These are phyloP conservation scores for Eutrigla gurnardus DNA, from an alignment of 2,797 vertebrate genomes.

Conservation along the genomic window DNA sequence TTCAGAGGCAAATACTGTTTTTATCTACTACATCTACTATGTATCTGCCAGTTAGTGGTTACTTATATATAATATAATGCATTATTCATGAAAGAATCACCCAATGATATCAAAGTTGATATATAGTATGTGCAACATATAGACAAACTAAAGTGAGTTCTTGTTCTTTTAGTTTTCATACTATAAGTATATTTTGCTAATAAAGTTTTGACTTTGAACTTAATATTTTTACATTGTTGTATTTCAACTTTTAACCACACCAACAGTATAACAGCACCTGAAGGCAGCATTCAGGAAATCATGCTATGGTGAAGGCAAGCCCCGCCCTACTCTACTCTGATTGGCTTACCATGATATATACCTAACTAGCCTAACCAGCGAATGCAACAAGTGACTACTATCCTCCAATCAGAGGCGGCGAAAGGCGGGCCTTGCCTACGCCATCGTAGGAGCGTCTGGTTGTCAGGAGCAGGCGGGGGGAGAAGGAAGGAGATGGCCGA, in stretches of 20 bases:
- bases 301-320: neutral
- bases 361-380: neutral
- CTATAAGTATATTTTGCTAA: neutral
- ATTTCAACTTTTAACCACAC: accelerated
- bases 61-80: too few species aligned
- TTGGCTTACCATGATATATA: neutral
- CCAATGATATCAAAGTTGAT: neutral
- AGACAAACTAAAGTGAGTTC: neutral
- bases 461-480: neutral
- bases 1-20: neutral
- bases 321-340: constrained; percentile 1
- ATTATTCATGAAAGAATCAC: neutral
- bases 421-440: neutral
- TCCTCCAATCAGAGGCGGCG: neutral
- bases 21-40: neutral
- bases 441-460: neutral
- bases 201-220: neutral
- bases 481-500: constrained; percentile 76
- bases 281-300: constrained; percentile 44
- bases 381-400: neutral
- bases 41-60: neutral
- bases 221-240: neutral
- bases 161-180: neutral
- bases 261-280: neutral
- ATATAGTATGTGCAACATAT: neutral